Conservation (phyloP, 2,888 invertebrate genomes). For the Tupiocoris notatus region DNA sequence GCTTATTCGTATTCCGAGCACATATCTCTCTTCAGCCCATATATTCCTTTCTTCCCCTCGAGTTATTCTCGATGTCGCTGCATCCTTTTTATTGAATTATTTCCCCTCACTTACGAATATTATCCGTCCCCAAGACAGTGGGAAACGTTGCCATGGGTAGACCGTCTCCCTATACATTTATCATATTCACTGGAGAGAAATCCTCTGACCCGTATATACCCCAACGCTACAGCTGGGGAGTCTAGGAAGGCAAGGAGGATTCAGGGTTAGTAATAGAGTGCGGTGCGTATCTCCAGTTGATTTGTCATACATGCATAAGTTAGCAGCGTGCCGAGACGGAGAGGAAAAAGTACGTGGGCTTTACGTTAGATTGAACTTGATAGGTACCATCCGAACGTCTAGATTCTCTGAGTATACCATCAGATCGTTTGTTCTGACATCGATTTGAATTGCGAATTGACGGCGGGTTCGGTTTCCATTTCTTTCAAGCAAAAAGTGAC, state of each 20-base stretch:
- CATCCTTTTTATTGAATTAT: conserved; percentile 19
- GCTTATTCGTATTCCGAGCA: conserved; percentile 17
- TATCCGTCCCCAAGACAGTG: neutral
- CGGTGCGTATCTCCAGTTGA: neutral
- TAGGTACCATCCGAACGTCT: too few species aligned
- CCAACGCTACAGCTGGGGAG: neutral
- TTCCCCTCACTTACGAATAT: conserved; percentile 16
- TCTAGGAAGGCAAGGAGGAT: neutral
- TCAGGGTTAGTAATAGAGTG: neutral
- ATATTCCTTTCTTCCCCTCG: neutral
- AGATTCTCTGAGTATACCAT: too few species aligned
- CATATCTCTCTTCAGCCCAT: neutral
- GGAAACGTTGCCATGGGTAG: neutral
- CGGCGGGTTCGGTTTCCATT: too few species aligned
- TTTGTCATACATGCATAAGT: neutral
- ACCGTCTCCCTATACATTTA: neutral
- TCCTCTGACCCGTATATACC: neutral
- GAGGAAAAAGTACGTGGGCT: neutral
- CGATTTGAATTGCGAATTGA: too few species aligned
- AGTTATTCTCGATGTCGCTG: conserved; percentile 14
- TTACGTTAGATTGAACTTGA: too few species aligned
- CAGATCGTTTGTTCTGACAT: too few species aligned
- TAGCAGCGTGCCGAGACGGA: neutral
- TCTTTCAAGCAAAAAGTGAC: too few species aligned
- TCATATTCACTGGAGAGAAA: neutral